Evolutionary conservation across 2,797 vertebrate species (phyloP).

Genomic region (Pipistrellus pipistrellus): DNA sequence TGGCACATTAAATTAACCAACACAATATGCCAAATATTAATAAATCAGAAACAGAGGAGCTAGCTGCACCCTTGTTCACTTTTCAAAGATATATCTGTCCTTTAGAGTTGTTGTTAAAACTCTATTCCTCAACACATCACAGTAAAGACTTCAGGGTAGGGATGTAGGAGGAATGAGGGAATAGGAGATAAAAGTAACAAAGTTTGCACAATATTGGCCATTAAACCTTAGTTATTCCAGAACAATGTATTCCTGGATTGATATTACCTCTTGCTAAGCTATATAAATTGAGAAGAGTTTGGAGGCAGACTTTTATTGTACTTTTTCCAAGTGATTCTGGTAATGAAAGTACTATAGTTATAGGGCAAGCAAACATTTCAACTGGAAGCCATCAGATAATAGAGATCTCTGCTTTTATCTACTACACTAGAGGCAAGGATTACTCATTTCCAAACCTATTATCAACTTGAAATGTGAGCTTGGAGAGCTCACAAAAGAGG

Average conservation of each 20-base stretch:
- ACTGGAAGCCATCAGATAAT: background rate
- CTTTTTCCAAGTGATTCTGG: background rate
- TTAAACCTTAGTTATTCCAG: background rate
- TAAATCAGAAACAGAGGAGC: background rate
- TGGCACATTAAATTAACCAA: background rate
- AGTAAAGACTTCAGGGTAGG: background rate
- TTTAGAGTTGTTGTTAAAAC: background rate
- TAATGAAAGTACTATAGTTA: background rate
- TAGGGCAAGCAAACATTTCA: background rate
- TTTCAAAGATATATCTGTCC: background rate
- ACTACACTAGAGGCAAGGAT: background rate
- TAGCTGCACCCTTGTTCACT: background rate
- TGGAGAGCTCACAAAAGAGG: background rate
- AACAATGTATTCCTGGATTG: background rate
- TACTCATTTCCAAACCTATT: constrained; percentile 15
- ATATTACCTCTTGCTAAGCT: background rate
- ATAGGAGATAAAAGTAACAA: background rate
- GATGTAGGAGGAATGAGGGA: background rate
- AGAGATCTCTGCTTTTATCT: constrained; percentile 48
- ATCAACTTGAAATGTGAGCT: background rate
- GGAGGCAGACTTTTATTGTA: background rate
- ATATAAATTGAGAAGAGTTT: background rate
- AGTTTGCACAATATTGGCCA: background rate
- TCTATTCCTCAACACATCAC: background rate
- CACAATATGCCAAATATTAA: background rate